These are phyloP conservation scores for Micronycteris hirsuta DNA, from an alignment of 2,113 vertebrate genomes.

Conservation along the genomic window DNA sequence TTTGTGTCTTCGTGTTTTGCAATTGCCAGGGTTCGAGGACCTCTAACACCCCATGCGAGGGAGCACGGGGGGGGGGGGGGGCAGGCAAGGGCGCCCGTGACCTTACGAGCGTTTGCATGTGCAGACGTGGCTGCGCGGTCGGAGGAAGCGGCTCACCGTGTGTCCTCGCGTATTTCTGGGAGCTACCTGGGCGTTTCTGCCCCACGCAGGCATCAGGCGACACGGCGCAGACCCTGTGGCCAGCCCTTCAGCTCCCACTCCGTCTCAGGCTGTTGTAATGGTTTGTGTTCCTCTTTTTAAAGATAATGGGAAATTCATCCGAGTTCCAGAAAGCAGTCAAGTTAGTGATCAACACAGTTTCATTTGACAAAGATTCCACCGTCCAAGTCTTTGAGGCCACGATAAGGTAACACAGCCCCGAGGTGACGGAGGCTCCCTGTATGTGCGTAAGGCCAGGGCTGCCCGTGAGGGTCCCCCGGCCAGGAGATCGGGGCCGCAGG, in stretches of 20 bases:
- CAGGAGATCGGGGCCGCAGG: rapidly evolving
- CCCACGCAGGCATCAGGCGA: background rate
- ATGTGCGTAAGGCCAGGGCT: background rate
- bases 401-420: conserved; percentile 86
- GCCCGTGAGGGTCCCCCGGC: background rate
- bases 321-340: conserved; percentile 97
- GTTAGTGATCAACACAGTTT: conserved; percentile 96
- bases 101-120: background rate
- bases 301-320: conserved; percentile 97
- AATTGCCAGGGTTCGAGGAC: background rate
- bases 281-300: conserved; percentile 68
- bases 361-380: conserved; percentile 98
- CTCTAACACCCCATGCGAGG: too few relatives aligned
- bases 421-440: background rate
- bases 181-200: background rate
- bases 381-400: conserved; percentile 99
- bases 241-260: background rate
- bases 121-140: background rate
- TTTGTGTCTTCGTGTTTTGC: background rate
- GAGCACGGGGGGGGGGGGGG: background rate
- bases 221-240: background rate
- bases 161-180: background rate
- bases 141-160: background rate
- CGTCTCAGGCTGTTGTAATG: background rate
- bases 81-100: background rate